Evolutionary conservation across 2,888 invertebrate species (phyloP), one percentile per base, ranked within the genome.

Genomic region (Cistogaster globosa): DNA sequence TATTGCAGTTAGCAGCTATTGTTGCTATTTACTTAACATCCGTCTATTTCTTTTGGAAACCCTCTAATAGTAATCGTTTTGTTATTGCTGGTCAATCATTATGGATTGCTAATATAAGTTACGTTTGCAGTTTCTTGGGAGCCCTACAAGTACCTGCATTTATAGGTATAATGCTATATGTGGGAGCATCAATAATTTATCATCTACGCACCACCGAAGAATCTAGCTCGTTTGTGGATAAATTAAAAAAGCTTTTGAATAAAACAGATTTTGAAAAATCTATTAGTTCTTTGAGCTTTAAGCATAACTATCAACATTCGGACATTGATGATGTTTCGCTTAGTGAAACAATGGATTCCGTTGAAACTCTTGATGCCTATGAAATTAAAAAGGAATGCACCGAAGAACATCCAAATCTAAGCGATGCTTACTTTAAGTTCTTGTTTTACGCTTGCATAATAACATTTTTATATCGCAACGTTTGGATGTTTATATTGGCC

Each of bases 401-500:
- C 8, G 87, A 88, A 1, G 91, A 92, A 38, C 93, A 94, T 75
- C 91, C 91, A 51, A 92, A 92, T 80, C 94, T 95, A 82, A 96
- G 96, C 86, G 95, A 95, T 18, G 93, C 95, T 55, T 97, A 96
- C 89, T 95, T 97, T 89, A 97, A 96, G 89, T 94, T 95, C 6
- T 92, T 98, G 14, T 94, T 97, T 87, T 97, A 97, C 93, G 96
- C 96, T 2, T 97, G 98, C 88, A 93, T 96, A 9, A 94, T 96
- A 72, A 97, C 98, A 93, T 94, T 97, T 42, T 94, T 98, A 18
- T 98, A 97, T 96, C 96, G 96, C 88, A 96, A 98, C 89, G 94
- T 96, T 71, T 97, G 97, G 96, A 93, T 97, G 80, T 92, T 97
- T 86, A 95, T 96, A 9, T 94, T 98, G 32, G 93, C 97, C 71